Conservation (phyloP, 2,888 invertebrate species). For the Aleiodes testaceus region DNA sequence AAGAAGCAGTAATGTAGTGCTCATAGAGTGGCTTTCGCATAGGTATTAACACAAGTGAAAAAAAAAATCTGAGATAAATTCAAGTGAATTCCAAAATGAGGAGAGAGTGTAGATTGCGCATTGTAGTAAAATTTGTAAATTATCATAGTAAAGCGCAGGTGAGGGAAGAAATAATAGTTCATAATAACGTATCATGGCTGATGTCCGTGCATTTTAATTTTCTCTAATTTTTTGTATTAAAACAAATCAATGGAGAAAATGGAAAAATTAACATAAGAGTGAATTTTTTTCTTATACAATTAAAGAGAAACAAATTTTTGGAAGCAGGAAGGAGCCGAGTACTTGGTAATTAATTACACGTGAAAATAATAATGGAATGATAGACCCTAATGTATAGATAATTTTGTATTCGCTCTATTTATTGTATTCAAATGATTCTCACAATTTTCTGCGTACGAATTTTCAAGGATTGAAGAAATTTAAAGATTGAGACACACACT, state of each 20-base stretch:
- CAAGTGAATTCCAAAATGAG: not conserved
- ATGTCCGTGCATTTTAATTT: slow-evolving; percentile 60
- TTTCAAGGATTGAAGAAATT: not conserved
- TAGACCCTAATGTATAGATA: slow-evolving; percentile 62
- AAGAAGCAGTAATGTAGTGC: slow-evolving; percentile 60
- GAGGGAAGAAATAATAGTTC: slow-evolving; percentile 10
- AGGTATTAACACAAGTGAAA: slow-evolving; percentile 51
- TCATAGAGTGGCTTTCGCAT: slow-evolving; percentile 63
- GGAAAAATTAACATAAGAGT: slow-evolving; percentile 49
- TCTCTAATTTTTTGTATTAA: slow-evolving; percentile 52
- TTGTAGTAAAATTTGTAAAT: slow-evolving; percentile 66
- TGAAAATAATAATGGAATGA: slow-evolving; percentile 52
- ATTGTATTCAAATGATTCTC: slow-evolving; percentile 57
- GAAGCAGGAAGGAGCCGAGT: not conserved
- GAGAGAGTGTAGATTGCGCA: slow-evolving; percentile 60
- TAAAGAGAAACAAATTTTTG: slow-evolving; percentile 32
- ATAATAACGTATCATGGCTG: slow-evolving; percentile 45
- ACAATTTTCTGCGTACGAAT: slow-evolving; percentile 39
- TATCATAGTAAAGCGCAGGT: slow-evolving; percentile 54
- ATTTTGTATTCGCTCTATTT: slow-evolving; percentile 68
- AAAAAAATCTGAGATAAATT: slow-evolving; percentile 46
- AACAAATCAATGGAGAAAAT: slow-evolving; percentile 47
- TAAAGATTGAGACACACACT: not conserved
- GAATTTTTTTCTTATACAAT: slow-evolving; percentile 55
- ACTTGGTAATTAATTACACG: slow-evolving; percentile 3